Percentiles rank a stretch among this genome's conserved stretches.
Evolutionary conservation across 92 coral and sea anemone species (phyloP).

Genomic region (Epizoanthus illoricatus): DNA sequence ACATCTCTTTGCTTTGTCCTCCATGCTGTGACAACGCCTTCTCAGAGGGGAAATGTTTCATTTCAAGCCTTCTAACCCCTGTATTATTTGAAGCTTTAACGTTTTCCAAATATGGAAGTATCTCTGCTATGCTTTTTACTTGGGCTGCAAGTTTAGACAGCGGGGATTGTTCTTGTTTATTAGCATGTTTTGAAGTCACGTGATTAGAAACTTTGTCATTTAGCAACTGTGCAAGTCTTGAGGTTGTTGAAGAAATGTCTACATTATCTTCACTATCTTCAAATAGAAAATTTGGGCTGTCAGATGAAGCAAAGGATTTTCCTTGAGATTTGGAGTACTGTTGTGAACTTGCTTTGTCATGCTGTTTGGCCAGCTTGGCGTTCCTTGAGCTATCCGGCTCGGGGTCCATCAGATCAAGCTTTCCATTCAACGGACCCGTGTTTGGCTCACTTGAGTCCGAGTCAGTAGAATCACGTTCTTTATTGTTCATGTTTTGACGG

Average conservation of each 20-base stretch:
- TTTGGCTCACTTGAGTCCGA: not conserved
- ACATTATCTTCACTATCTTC: not conserved
- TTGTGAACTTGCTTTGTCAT: not conserved
- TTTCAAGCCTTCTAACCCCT: not conserved
- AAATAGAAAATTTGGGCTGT: not conserved
- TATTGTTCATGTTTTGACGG: not conserved
- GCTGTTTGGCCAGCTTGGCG: not conserved
- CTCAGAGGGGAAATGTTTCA: not conserved
- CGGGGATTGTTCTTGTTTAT: not conserved
- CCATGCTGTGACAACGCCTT: conserved; percentile 7
- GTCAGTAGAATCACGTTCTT: not conserved
- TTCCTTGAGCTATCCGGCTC: not conserved
- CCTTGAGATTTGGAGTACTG: not conserved
- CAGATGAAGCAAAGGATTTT: not conserved
- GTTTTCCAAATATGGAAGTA: conserved; percentile 28
- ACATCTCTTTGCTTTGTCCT: conserved; percentile 33
- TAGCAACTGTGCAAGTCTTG: not conserved
- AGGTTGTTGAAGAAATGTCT: not conserved
- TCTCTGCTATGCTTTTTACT: conserved; percentile 26
- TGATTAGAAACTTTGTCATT: not conserved
- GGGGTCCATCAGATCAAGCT: conserved; percentile 31
- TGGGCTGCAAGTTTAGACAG: conserved; percentile 26
- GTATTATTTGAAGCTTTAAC: not conserved
- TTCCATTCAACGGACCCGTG: not conserved
- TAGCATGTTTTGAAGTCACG: not conserved